Evolutionary conservation across 2,797 vertebrate species (phyloP), one percentile per base, ranked within the genome.

Genomic region (Lagorchestes hirsutus): DNA sequence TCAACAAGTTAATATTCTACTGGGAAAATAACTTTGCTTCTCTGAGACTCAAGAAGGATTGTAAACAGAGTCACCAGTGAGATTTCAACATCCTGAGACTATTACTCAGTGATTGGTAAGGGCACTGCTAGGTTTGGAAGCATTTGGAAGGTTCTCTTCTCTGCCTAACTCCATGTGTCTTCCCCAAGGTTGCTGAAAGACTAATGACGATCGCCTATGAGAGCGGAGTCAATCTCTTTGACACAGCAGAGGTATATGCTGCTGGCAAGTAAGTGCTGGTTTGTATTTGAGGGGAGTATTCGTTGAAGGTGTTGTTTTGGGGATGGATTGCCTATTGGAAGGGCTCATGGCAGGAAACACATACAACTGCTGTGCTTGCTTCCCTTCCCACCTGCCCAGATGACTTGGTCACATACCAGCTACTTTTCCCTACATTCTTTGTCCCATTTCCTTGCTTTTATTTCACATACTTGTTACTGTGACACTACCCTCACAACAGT

Each of bases 141-240:
- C 94, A 10, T 31, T 46, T 46, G 46, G 46, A 46, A 46, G 2
- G 10, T 2, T 12, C 31, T 18, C 55, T 50, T 94, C 57, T 92
- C 90, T 50, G 13, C 90, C 59, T 59, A 92, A 93, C 93, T 87
- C 46, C 10, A 27, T 28, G 28, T 34, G 1, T 94, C 11, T 54
- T 74, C 92, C 90, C 92, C 87, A 97, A 99, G 99, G 99, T 99
- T 95, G 99, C 99, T 58, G 99, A 99, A 97, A 99, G 99, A 98
- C 98, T 99, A 96, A 99, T 99, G 99, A 99, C 99, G 0, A 99
- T 99, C 12, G 99, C 99, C 28, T 99, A 99, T 3, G 99, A 99
- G 92, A 99, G 99, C 24, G 99, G 99, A 91, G 99, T 99, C 95
- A 99, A 99, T 98, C 99, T 99, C 97, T 99, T 99, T 57, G 99